These are phyloP conservation scores for Rattus rattus DNA, from an alignment of 2,113 vertebrate species.

Conservation along the genomic window DNA sequence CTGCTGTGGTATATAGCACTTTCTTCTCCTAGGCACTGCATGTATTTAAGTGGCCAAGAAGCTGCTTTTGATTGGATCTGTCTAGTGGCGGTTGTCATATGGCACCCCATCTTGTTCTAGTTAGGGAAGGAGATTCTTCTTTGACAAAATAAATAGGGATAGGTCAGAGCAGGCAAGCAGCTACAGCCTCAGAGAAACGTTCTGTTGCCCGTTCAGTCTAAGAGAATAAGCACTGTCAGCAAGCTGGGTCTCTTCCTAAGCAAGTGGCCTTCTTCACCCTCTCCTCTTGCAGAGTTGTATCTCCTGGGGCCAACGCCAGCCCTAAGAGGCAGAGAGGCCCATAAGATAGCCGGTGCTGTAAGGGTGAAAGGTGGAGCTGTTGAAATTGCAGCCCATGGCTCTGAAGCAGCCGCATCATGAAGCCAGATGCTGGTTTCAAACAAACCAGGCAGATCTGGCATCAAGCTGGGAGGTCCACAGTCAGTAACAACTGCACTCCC, in stretches of 20 bases:
- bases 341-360: background rate
- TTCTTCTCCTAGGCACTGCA: background rate
- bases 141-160: background rate
- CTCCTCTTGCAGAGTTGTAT: background rate
- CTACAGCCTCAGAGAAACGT: background rate
- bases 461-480: background rate
- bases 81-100: too few species aligned
- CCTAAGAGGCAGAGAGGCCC: slow-evolving; percentile 58
- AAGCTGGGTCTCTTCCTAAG: slow-evolving; percentile 38
- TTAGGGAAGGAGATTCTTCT: background rate
- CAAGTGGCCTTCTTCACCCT: background rate
- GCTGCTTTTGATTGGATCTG: background rate
- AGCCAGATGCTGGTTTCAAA: slow-evolving; percentile 79
- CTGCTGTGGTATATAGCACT: fast-evolving
- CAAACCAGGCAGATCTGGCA: slow-evolving; percentile 76
- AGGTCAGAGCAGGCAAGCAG: background rate
- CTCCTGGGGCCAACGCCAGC: slow-evolving; percentile 58
- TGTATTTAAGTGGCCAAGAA: background rate
- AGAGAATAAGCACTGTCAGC: background rate
- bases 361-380: slow-evolving; percentile 73
- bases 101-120: background rate
- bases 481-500: background rate
- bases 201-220: background rate
- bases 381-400: slow-evolving; percentile 52
- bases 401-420: slow-evolving; percentile 52